Percentiles rank a stretch among this genome's conserved stretches.
Conservation (phyloP, 2,888 invertebrate species). For the Theretra japonica region DNA sequence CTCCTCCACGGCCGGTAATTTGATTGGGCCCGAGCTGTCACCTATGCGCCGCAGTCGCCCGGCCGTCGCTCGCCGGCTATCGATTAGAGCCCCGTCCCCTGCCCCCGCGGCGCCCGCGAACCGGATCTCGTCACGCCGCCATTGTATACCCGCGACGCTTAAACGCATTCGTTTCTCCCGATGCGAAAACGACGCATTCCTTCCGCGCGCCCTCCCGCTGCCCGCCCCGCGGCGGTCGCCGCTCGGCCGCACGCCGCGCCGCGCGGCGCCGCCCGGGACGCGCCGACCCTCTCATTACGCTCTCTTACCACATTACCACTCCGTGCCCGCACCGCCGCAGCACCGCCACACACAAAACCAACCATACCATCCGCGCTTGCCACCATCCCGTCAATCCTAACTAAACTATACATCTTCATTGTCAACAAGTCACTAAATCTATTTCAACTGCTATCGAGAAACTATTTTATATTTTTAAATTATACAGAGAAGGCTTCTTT, state of each 20-base stretch:
- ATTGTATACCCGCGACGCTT: slow-evolving; percentile 85
- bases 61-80: slow-evolving; percentile 84
- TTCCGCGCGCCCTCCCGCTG: slow-evolving; percentile 80
- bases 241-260: slow-evolving; percentile 61
- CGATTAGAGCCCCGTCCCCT: slow-evolving; percentile 80
- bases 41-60: slow-evolving; percentile 84
- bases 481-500: neutral
- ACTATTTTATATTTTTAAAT: neutral
- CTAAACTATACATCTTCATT: neutral
- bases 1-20: slow-evolving; percentile 81
- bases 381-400: neutral
- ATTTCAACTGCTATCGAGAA: neutral
- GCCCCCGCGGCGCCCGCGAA: slow-evolving; percentile 80
- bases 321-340: slow-evolving; percentile 33
- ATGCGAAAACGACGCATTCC: slow-evolving; percentile 85
- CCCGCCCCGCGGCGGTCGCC: slow-evolving; percentile 61
- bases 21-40: slow-evolving; percentile 84
- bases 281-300: slow-evolving; percentile 77
- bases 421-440: neutral
- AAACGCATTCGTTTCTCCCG: slow-evolving; percentile 85
- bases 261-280: slow-evolving; percentile 66
- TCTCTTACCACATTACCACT: slow-evolving; percentile 66
- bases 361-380: slow-evolving; percentile 8
- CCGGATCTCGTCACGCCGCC: slow-evolving; percentile 85
- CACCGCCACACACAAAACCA: slow-evolving; percentile 20